Conservation (phyloP, 2,797 vertebrate genomes). For the Gadopsis marmoratus region DNA sequence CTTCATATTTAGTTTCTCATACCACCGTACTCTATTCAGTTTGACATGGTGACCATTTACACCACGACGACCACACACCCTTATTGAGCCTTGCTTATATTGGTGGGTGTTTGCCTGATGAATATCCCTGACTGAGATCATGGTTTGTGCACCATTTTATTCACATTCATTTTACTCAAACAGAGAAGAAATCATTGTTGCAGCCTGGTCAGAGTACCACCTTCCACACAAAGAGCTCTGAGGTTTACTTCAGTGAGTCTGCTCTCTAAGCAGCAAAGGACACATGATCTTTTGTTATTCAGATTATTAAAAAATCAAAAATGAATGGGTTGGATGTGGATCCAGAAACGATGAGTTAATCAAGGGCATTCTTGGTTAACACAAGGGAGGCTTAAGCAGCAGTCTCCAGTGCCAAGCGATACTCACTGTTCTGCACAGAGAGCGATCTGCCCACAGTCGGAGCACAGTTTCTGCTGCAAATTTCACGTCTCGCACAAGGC, state of each 20-base stretch:
- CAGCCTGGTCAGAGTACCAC: constrained; percentile 26
- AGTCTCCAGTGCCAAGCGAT: constrained; percentile 47
- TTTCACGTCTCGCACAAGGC: constrained; percentile 38
- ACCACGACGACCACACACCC: background rate
- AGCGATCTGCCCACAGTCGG: constrained; percentile 9
- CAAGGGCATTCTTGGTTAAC: constrained; percentile 57
- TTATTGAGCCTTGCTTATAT: constrained; percentile 36
- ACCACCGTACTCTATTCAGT: background rate
- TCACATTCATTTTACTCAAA: constrained; percentile 26
- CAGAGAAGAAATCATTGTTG: constrained; percentile 22
- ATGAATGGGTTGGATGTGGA: constrained; percentile 27
- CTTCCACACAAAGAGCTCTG: constrained; percentile 22
- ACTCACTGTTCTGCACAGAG: constrained; percentile 41
- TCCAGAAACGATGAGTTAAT: constrained; percentile 62
- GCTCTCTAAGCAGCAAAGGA: constrained; percentile 37
- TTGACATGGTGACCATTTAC: background rate
- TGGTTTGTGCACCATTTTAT: constrained; percentile 28
- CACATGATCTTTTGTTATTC: constrained; percentile 38
- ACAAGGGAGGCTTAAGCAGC: constrained; percentile 54
- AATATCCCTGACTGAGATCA: constrained; percentile 27
- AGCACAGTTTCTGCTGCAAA: constrained; percentile 26
- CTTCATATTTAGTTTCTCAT: background rate
- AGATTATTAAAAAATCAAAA: constrained; percentile 41
- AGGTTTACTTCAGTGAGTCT: constrained; percentile 37
- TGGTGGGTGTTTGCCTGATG: constrained; percentile 39